These are phyloP conservation scores for Cromileptes altivelis DNA, from an alignment of 2,113 vertebrate species.

Conservation along the genomic window DNA sequence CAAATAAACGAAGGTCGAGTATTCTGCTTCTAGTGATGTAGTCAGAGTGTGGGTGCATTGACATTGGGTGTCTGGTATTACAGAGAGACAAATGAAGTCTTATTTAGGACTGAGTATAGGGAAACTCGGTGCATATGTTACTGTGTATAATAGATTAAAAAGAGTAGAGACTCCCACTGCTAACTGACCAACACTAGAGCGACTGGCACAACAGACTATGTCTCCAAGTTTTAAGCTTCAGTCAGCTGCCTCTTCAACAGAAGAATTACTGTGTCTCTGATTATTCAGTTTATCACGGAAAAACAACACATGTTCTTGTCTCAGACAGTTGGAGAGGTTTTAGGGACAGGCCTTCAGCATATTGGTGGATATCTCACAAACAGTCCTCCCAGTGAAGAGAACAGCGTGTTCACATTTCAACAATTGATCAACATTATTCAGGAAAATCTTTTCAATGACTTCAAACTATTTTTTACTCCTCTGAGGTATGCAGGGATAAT, in stretches of 20 bases:
- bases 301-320: slow-evolving; percentile 13
- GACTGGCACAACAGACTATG: background rate
- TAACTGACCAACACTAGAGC: background rate
- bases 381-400: background rate
- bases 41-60: background rate
- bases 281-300: background rate
- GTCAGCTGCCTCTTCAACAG: background rate
- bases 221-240: background rate
- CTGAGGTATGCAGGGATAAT: background rate
- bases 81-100: background rate
- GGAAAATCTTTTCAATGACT: background rate
- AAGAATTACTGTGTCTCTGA: background rate
- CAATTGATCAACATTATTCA: background rate
- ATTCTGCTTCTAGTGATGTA: background rate
- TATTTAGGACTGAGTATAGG: background rate
- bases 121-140: background rate
- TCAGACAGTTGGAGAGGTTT: background rate
- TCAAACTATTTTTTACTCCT: background rate
- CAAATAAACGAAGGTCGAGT: background rate
- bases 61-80: background rate
- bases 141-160: background rate
- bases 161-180: background rate
- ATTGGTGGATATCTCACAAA: slow-evolving; percentile 11
- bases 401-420: background rate
- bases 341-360: background rate